phyloP scores from a whole-genome alignment of 2,888 invertebrate species.

The Drosophila tanythrix region DNA sequence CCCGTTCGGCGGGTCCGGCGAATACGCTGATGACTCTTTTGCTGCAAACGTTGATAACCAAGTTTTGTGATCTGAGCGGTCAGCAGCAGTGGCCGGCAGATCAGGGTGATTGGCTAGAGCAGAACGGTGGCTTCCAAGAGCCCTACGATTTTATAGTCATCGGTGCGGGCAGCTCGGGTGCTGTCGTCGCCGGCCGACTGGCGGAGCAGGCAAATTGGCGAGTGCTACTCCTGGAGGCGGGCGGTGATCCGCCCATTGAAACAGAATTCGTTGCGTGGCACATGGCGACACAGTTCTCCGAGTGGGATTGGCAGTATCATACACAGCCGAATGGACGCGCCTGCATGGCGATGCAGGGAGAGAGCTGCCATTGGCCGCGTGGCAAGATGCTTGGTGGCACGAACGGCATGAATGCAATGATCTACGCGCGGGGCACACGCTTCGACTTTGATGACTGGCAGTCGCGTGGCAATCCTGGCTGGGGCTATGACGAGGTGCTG shows the following conservation, averaged over 20 bases:
- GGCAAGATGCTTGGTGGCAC: conserved; percentile 90
- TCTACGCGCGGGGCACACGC: conserved; percentile 88
- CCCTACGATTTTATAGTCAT: conserved; percentile 87
- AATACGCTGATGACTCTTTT: conserved; percentile 87
- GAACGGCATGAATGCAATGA: conserved; percentile 88
- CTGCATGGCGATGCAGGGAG: conserved; percentile 82
- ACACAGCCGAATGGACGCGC: conserved; percentile 83
- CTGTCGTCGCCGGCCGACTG: conserved; percentile 88
- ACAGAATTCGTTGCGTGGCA: conserved; percentile 84
- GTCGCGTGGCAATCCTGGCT: conserved; percentile 87
- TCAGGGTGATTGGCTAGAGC: conserved; percentile 72
- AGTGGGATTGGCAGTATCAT: conserved; percentile 84
- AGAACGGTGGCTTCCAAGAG: conserved; percentile 50
- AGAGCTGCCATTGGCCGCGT: conserved; percentile 86
- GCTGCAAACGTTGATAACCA: conserved; percentile 87
- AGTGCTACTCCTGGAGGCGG: conserved; percentile 92
- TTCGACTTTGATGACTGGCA: conserved; percentile 90
- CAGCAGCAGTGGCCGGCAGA: conserved; percentile 87
- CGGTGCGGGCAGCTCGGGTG: conserved; percentile 88
- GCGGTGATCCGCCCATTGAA: conserved; percentile 88
- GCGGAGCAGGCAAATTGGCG: conserved; percentile 91
- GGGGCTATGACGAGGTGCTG: conserved; percentile 91
- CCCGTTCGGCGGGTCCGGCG: conserved; percentile 83
- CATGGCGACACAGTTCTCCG: conserved; percentile 82
- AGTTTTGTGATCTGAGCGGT: conserved; percentile 87